phyloP scores from a whole-genome alignment of 2,888 invertebrate genomes.

The Scaptomyza cyrtandrae region DNA sequence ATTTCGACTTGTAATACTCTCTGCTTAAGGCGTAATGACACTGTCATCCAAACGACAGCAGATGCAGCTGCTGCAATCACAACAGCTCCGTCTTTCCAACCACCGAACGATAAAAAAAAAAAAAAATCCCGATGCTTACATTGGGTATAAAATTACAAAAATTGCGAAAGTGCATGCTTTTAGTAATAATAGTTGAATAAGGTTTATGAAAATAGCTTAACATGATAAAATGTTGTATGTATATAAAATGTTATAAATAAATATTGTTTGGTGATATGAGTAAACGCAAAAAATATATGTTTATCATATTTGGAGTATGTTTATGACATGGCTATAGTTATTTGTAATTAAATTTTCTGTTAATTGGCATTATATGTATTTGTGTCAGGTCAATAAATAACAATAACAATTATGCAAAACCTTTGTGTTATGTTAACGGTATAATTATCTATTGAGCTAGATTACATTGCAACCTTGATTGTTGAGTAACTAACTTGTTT shows the following conservation, averaged over 20 bases:
- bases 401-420: too few relatives aligned
- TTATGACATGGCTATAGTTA: neutral
- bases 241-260: too few relatives aligned
- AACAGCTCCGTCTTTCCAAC: conserved; percentile 16
- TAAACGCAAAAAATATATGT: neutral
- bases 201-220: neutral
- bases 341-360: neutral
- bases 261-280: too few relatives aligned
- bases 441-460: too few relatives aligned
- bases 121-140: conserved; percentile 12
- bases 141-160: conserved; percentile 32
- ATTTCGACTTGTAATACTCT: conserved; percentile 59
- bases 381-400: too few relatives aligned
- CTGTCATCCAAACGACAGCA: conserved; percentile 48
- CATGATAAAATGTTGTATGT: neutral
- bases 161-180: conserved; percentile 16
- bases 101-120: neutral
- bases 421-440: too few relatives aligned
- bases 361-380: neutral
- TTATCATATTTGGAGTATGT: neutral
- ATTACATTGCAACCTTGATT: too few relatives aligned
- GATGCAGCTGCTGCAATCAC: conserved; percentile 4
- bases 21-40: conserved; percentile 47
- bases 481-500: too few relatives aligned
- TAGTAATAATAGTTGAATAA: conserved; percentile 5